Base-by-base conservation (phyloP, 1,140 invertebrate species). In the Teleopsis dalmanni region DNA sequence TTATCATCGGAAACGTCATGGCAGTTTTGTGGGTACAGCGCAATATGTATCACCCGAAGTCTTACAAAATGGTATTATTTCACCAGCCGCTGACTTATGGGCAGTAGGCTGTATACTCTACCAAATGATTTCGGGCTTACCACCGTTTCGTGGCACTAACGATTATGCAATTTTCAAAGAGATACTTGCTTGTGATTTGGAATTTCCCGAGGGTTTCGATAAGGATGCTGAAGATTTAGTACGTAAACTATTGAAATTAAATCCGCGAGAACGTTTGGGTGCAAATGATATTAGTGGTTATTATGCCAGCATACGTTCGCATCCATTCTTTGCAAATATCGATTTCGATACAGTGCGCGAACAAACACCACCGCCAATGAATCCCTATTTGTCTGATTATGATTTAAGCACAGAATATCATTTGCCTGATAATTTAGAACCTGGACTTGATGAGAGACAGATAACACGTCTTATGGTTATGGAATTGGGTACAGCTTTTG, bases 31-130 rank as follows among this genome's bases (percentile, higher is more conserved):
- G 5, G 95, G 96, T n/a, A 99, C 96, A 13, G 95, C 96, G 1
- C 95, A 99, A 69, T 99, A 98, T 73, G 94, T 99, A 0, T 95
- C 93, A 36, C 96, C 96, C 6, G 96, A 99, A 73, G 76, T 98
- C 13, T 73, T 98, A 3, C 85, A 85, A 25, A 85, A 91, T 62
- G 85, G 88, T 57, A 79, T 78, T 2, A 83, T 86, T 19, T 85
- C 84, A 18, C 80, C 79, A 51, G 83, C 90, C 14, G 89, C 89
- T 6, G 96, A 99, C 74, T 75, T 98, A n/a, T 99, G 96, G 96
- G 95, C 95, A 0, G 76, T 97, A 23, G 97, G 95, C 5, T 98
- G 95, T 71, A 95, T 99, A 49, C 76, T 99, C 35, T 99, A 93
- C 73, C 95, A 99, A 75, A 95, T 99, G 87, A 82, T 97, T 19